Base-by-base conservation (phyloP, 1,140 invertebrate genomes). In the Drosophila pseudoobscura region DNA sequence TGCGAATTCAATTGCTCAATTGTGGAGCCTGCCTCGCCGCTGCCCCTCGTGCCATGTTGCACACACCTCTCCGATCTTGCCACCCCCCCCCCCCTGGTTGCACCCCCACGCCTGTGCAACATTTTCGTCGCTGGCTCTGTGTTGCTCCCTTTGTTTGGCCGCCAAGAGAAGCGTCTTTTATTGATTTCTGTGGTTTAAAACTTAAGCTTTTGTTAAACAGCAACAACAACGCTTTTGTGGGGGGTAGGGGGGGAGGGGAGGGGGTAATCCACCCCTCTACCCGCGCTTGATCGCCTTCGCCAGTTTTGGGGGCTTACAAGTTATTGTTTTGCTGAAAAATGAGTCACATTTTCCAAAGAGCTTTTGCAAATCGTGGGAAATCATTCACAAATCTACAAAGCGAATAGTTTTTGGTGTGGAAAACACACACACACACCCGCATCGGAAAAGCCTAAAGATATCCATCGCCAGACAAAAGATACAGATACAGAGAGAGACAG, bases 1-100 rank as follows among this genome's bases (percentile, higher is more conserved):
- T 88, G 83, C 83, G 83, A 87, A 89, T 88, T 88, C 83, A 88
- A 88, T 88, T 88, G 83, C 83, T 88, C 83, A 88, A 88, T 88
- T 85, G 82, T 64, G 68, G 20, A 22, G 45, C 47, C 61, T 46
- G 31, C 15, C 26, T 20, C 61, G 20, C 55, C 55, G 52, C 44
- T 39, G 35, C 31, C 20, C 35, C 11, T 44, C 22, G 11, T 26
- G 35, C 26, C 24, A 11, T 39, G 35, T 29, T 20, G 13, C 41
- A 11, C 7, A 8, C 47, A 24, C 7, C 59, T 44, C 17, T 29
- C 46, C 2, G 29, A 31, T 11, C n/a, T n/a, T n/a, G n/a, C n/a
- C n/a, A n/a, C 17, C 59, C 52, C 35, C 24, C 26, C 24, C 26
- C 24, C 31, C 24, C 13, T 47, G 35, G 26, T 39, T 26, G 24